Evolutionary conservation across 2,888 invertebrate genomes (phyloP).

Genomic region (Norana najaformis): DNA sequence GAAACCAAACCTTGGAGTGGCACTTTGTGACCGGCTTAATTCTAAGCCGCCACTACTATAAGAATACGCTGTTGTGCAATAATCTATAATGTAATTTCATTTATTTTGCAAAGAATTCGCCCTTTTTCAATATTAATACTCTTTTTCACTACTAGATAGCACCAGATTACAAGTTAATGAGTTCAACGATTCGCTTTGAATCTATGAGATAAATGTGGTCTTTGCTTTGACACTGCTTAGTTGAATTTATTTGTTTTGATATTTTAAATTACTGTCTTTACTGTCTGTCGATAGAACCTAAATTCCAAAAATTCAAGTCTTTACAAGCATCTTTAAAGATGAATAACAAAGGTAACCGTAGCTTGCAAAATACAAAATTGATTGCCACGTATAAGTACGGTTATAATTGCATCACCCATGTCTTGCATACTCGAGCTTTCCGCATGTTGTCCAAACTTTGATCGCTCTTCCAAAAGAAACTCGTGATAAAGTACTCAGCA

Average conservation of each 20-base stretch:
- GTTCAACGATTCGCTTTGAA: background rate
- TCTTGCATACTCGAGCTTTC: too few relatives aligned
- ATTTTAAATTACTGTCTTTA: background rate
- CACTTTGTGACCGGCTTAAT: too few relatives aligned
- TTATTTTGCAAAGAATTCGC: too few relatives aligned
- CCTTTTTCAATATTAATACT: too few relatives aligned
- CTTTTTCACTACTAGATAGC: too few relatives aligned
- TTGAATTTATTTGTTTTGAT: background rate
- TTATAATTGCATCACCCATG: conserved; percentile 13
- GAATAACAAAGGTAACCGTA: background rate
- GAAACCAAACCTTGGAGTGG: too few relatives aligned
- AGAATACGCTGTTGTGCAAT: too few relatives aligned
- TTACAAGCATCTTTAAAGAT: background rate
- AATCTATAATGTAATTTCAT: too few relatives aligned
- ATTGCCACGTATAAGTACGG: background rate
- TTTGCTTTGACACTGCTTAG: background rate
- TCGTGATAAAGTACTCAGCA: background rate
- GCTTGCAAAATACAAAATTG: background rate
- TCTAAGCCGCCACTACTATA: too few relatives aligned
- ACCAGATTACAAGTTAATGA: too few relatives aligned
- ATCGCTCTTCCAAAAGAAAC: background rate
- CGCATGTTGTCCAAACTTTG: background rate
- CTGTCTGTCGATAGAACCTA: background rate
- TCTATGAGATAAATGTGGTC: too few relatives aligned
- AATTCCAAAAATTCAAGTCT: background rate